A percentile compares a stretch with the other conserved stretches of the same genome.
Evolutionary conservation across 2,888 invertebrate species (phyloP).

Genomic region (Gryllus longicercus): DNA sequence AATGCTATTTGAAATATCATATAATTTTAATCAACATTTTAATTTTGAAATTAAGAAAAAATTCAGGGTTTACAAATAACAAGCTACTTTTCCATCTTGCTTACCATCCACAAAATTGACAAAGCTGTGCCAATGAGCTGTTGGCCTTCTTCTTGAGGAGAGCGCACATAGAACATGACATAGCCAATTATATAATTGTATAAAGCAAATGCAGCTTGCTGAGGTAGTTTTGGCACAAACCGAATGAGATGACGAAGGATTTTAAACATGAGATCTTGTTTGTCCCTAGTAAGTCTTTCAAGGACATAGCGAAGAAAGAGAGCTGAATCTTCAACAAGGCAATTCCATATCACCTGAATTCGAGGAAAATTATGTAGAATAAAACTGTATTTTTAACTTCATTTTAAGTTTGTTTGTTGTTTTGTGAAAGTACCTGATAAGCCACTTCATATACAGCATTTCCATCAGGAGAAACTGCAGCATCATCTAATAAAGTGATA

Average conservation of each 20-base stretch:
- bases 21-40: too few relatives aligned
- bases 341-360: constrained; percentile 88
- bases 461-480: constrained; percentile 90
- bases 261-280: constrained; percentile 93
- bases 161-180: constrained; percentile 97
- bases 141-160: constrained; percentile 93
- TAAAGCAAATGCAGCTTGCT: constrained; percentile 95
- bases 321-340: constrained; percentile 95
- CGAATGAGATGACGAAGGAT: constrained; percentile 85
- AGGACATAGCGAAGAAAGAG: constrained; percentile 92
- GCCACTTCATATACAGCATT: constrained; percentile 96
- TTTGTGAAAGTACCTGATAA: constrained; percentile 64
- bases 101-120: constrained; percentile 93
- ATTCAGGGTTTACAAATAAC: too few relatives aligned
- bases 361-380: too few relatives aligned
- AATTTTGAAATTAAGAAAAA: neutral
- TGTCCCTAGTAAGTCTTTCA: constrained; percentile 89
- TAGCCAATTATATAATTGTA: constrained; percentile 99
- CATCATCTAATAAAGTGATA: constrained; percentile 90
- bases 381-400: too few relatives aligned
- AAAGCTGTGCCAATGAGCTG: constrained; percentile 91
- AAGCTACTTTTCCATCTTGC: constrained; percentile 35
- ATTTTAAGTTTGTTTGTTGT: too few relatives aligned
- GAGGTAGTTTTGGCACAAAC: constrained; percentile 88
- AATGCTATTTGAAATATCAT: too few relatives aligned